Conservation (phyloP, 2,113 vertebrate genomes). For the Sinocyclocheilus maitianheensis region DNA sequence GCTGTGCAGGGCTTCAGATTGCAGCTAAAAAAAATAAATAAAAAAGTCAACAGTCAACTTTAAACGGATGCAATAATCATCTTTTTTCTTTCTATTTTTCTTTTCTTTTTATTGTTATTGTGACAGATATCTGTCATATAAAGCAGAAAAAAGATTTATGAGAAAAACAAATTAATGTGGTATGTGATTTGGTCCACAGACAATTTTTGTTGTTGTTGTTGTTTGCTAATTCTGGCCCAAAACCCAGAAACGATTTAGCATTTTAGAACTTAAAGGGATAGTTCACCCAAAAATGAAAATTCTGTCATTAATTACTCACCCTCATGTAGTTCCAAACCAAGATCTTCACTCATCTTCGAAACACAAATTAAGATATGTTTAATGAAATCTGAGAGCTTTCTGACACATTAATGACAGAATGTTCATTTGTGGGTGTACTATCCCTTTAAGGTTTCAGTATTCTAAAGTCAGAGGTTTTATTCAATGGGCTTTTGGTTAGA, state of each 20-base stretch:
- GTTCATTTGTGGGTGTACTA: too few species aligned
- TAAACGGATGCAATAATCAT: not conserved
- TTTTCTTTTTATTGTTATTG: not conserved
- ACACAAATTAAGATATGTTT: too few species aligned
- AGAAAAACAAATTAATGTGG: not conserved
- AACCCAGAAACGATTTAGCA: not conserved
- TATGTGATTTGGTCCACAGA: not conserved
- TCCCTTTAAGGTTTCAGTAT: not conserved
- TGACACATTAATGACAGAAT: too few species aligned
- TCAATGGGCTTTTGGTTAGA: not conserved
- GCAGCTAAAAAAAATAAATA: not conserved
- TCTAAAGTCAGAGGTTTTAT: not conserved
- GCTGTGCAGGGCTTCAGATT: not conserved
- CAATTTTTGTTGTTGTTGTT: not conserved
- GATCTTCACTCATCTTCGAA: too few species aligned
- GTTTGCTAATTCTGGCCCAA: not conserved
- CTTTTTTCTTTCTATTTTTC: not conserved
- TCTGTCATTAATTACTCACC: too few species aligned
- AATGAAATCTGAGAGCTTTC: too few species aligned
- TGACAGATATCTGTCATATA: not conserved
- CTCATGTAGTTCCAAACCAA: too few species aligned
- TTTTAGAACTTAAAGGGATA: too few species aligned
- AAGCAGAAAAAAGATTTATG: not conserved
- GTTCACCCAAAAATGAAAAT: too few species aligned
- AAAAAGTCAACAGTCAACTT: not conserved